A percentile compares a stretch with the other conserved stretches of the same genome.
These are phyloP conservation scores for Puffinus mauretanicus DNA, from an alignment of 2,113 vertebrate species.

Conservation along the genomic window DNA sequence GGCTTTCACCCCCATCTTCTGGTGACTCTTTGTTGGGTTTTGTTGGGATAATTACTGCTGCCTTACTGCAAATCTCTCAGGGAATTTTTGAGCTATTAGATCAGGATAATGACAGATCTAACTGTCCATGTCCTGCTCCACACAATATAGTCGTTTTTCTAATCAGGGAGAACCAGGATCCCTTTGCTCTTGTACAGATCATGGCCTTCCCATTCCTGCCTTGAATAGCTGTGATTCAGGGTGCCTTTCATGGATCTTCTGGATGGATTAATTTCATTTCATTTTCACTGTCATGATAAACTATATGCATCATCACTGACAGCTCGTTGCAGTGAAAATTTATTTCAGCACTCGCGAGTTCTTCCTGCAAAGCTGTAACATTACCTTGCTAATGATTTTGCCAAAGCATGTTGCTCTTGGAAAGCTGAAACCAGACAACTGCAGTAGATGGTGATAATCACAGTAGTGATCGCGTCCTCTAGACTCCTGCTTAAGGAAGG, in stretches of 20 bases:
- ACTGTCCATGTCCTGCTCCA: background rate
- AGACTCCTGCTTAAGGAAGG: background rate
- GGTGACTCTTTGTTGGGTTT: background rate
- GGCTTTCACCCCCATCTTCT: background rate
- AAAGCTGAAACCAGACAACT: background rate
- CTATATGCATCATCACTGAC: background rate
- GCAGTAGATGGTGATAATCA: background rate
- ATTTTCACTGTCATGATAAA: background rate
- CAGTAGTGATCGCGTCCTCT: background rate
- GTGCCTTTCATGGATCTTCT: background rate
- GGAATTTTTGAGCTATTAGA: background rate
- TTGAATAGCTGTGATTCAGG: background rate
- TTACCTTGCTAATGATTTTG: background rate
- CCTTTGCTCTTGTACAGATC: background rate
- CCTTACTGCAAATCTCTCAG: background rate
- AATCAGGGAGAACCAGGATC: background rate
- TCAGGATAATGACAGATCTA: background rate
- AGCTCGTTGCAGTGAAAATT: background rate
- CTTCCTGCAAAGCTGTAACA: background rate
- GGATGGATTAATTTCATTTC: background rate
- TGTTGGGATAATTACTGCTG: background rate
- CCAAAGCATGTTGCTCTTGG: background rate
- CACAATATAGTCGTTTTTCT: background rate
- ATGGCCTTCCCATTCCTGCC: background rate
- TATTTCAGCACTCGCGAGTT: background rate